A percentile compares a stretch with the other conserved stretches of the same genome.
phyloP scores from a whole-genome alignment of 2,888 invertebrate species.

The Nomada ferruginata region DNA sequence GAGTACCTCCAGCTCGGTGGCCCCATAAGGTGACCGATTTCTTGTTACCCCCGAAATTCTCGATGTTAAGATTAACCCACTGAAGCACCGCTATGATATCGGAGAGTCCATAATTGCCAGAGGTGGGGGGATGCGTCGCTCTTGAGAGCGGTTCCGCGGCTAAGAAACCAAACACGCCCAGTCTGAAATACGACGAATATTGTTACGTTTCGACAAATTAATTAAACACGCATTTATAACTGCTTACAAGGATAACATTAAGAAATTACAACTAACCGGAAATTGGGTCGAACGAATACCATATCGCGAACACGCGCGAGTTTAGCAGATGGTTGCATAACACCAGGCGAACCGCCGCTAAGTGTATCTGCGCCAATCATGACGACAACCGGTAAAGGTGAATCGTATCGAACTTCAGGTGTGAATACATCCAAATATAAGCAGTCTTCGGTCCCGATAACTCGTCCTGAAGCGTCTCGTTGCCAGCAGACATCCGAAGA shows the following conservation, averaged over 20 bases:
- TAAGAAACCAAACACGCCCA: slow-evolving; percentile 90
- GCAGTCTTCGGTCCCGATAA: slow-evolving; percentile 92
- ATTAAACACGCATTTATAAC: no score
- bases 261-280: slow-evolving; percentile 86
- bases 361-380: slow-evolving; percentile 92
- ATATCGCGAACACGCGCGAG: slow-evolving; percentile 92
- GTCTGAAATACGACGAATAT: slow-evolving; percentile 76
- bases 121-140: slow-evolving; percentile 89
- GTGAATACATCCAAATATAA: slow-evolving; percentile 93
- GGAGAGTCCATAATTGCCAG: slow-evolving; percentile 94
- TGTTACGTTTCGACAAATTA: no score
- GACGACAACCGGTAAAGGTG: slow-evolving; percentile 92
- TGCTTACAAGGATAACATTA: neutral
- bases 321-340: slow-evolving; percentile 90
- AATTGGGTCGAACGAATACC: slow-evolving; percentile 94
- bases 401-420: slow-evolving; percentile 91
- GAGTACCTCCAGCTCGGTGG: slow-evolving; percentile 93
- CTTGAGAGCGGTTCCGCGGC: slow-evolving; percentile 90
- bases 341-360: slow-evolving; percentile 91
- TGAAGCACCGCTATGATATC: slow-evolving; percentile 91
- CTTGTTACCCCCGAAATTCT: slow-evolving; percentile 93
- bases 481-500: slow-evolving; percentile 89
- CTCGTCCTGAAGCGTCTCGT: slow-evolving; percentile 88
- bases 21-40: slow-evolving; percentile 92
- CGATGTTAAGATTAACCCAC: slow-evolving; percentile 93